Evolutionary conservation across 2,113 vertebrate genomes (phyloP).

Genomic region (Carassius auratus): DNA sequence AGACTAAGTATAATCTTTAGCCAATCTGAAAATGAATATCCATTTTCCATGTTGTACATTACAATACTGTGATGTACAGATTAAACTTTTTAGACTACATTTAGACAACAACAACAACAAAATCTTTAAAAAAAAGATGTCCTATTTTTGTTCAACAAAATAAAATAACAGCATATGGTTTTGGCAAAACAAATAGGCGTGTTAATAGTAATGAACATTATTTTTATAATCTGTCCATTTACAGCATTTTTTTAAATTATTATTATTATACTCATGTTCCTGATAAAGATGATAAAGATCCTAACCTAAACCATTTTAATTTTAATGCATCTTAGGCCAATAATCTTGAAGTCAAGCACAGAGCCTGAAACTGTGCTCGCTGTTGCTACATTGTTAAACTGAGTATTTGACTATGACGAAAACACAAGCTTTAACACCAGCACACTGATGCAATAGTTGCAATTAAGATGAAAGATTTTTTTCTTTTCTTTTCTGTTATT

Average conservation of each 20-base stretch:
- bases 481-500: neutral
- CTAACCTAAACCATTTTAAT: neutral
- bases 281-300: neutral
- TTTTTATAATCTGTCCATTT: neutral
- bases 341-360: neutral
- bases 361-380: neutral
- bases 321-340: neutral
- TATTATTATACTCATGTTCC: neutral
- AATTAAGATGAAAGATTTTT: conserved; percentile 8
- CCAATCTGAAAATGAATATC: neutral
- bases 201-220: neutral
- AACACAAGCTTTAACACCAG: neutral
- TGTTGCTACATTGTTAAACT: too few species aligned
- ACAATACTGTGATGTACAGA: neutral
- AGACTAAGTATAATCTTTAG: too few species aligned
- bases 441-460: conserved; percentile 24
- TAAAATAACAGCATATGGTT: neutral
- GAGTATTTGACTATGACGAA: neutral
- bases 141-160: neutral
- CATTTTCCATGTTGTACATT: neutral
- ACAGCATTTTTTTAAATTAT: too few species aligned
- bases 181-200: neutral
- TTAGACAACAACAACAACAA: too few species aligned
- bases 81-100: too few species aligned
- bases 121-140: too few species aligned